A percentile compares a stretch with the other conserved stretches of the same genome.
phyloP scores from a whole-genome alignment of 64 coral and sea anemone genomes.

The Porites lutea region DNA sequence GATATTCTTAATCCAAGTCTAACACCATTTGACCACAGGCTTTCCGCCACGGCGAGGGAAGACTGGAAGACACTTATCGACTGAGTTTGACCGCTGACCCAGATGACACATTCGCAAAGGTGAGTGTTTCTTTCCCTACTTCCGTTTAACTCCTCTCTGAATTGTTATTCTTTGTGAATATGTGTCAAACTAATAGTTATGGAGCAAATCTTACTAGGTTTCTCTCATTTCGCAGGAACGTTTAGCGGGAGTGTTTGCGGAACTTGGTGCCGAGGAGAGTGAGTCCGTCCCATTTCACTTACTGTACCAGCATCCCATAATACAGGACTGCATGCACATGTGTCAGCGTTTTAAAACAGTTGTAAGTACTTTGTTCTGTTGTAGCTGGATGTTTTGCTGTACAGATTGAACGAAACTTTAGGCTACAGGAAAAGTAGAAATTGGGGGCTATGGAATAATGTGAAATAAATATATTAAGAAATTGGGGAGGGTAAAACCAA shows the following conservation, averaged over 20 bases:
- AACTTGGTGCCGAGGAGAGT: slow-evolving; percentile 88
- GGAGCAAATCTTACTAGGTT: not conserved
- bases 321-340: slow-evolving; percentile 95
- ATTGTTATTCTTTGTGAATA: no score
- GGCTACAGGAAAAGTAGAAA: no score
- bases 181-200: not conserved
- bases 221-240: slow-evolving; percentile 66
- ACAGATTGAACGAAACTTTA: not conserved
- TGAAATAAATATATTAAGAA: no score
- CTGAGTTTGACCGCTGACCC: slow-evolving; percentile 82
- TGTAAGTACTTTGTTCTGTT: slow-evolving; percentile 51
- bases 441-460: not conserved
- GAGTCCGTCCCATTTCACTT: slow-evolving; percentile 90
- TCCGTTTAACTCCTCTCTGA: not conserved
- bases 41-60: slow-evolving; percentile 88
- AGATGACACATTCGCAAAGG: slow-evolving; percentile 85
- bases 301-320: slow-evolving; percentile 95
- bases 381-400: not conserved
- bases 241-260: slow-evolving; percentile 84
- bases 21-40: slow-evolving; percentile 48
- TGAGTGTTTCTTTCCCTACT: not conserved
- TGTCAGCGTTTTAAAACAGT: slow-evolving; percentile 86
- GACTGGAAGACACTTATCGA: slow-evolving; percentile 79
- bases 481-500: no score
- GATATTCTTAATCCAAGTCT: no score